Percentiles rank a stretch among this genome's conserved stretches.
phyloP scores from a whole-genome alignment of 2,797 vertebrate genomes.

The Petrocephalus sullivani region DNA sequence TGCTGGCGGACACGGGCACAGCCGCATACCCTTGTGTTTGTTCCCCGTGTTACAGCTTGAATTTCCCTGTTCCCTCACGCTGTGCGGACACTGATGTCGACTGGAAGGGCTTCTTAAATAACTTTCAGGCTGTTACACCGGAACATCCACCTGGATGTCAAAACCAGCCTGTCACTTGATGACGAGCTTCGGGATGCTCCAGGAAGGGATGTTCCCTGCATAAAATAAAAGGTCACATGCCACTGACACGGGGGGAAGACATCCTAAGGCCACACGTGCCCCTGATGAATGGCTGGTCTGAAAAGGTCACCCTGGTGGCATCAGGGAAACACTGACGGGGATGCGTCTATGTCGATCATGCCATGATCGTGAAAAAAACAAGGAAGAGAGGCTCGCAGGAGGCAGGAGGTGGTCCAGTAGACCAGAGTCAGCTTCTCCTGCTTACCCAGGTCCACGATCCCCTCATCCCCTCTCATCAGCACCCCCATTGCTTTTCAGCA shows the following conservation, averaged over 20 bases:
- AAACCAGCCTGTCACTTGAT: not conserved
- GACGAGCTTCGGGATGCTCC: not conserved
- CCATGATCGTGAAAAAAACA: not conserved
- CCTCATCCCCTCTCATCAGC: not conserved
- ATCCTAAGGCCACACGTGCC: not conserved
- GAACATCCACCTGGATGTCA: not conserved
- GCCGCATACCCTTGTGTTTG: not conserved
- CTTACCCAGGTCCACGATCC: not conserved
- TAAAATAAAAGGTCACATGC: not conserved
- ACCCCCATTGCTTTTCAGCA: not conserved
- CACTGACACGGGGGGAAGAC: not conserved
- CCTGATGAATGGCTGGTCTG: not conserved
- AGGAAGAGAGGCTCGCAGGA: not conserved
- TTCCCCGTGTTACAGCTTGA: not conserved
- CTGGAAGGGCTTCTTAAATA: not conserved
- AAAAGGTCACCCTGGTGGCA: not conserved
- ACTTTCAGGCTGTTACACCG: not conserved
- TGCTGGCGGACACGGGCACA: not conserved
- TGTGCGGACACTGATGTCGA: not conserved
- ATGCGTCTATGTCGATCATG: not conserved
- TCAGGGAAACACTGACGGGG: not conserved
- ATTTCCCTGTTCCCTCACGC: not conserved
- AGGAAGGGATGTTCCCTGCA: not conserved
- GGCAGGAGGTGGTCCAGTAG: not conserved
- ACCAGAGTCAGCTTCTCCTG: not conserved